Evolutionary conservation across 2,113 vertebrate genomes (phyloP), one percentile per base, ranked within the genome.

Genomic region (Etheostoma spectabile): DNA sequence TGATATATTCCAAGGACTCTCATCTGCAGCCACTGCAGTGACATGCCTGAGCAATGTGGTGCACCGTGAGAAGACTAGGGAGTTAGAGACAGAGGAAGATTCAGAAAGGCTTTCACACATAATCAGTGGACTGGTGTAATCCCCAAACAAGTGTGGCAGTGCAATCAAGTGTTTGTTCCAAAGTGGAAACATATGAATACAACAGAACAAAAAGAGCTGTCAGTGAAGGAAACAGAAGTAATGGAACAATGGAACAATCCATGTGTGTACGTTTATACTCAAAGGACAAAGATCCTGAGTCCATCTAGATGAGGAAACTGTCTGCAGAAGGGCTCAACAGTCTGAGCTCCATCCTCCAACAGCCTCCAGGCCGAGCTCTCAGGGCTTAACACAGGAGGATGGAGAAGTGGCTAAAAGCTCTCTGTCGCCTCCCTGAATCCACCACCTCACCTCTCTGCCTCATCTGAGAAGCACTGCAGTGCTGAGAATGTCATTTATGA

Each of bases 61-160:
- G 66, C 66, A 30, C 38, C 61, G 38, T 35, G 21, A 60, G 64
- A 56, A 22, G 27, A 52, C 12, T 45, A 62, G 27, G 38, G 24
- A n/a, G 67, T 75, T 38, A 51, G 69, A 74, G 74, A 61, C 13
- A 12, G 55, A 74, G 70, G 38, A 64, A 77, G 64, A 80, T 68
- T 70, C 14, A 30, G 24, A 12, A 33, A 83, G 74, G 63, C 79
- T 84, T 83, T 84, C 52, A 76, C 64, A 35, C 73, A 68, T 53
- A 83, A 80, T 80, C 81, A 91, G 62, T 77, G 85, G 53, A 77
- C 79, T 70, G 60, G 18, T 56, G 71, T 82, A 88, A 88, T 91
- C 87, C 78, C 74, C 74, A 68, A 79, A 78, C 68, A 80, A 72
- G 74, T 71, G 70, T 80, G 82, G 59, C 74, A 22, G 42, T 45